Evolutionary conservation across 2,797 vertebrate genomes (phyloP).

Genomic region (Gymnopithys bicolor): DNA sequence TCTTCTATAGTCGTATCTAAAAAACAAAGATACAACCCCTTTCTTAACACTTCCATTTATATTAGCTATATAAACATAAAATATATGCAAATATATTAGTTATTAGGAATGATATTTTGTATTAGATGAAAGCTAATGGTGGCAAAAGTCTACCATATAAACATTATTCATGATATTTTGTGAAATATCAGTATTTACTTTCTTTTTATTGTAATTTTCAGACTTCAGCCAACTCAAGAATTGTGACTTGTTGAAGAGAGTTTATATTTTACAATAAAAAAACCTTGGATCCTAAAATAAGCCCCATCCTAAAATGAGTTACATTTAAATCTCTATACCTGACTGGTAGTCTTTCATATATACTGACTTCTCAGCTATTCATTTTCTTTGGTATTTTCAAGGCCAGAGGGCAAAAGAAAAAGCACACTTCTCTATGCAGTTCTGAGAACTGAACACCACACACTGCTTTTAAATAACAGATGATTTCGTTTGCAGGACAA

Average conservation of each 20-base stretch:
- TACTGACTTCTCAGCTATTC: not conserved
- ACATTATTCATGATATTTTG: not conserved
- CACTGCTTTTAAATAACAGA: slow-evolving; percentile 53
- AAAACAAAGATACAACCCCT: not conserved
- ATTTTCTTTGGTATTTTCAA: slow-evolving; percentile 46
- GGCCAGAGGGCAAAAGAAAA: slow-evolving; percentile 34
- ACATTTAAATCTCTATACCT: not conserved
- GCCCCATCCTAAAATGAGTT: not conserved
- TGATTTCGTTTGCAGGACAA: slow-evolving; percentile 51
- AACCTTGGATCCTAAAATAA: not conserved
- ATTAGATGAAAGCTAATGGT: not conserved
- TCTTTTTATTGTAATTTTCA: not conserved
- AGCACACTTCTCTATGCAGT: not conserved
- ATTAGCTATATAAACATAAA: not conserved
- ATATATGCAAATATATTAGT: not conserved
- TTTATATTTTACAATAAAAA: not conserved
- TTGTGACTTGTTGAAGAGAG: not conserved
- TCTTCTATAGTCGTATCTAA: not conserved
- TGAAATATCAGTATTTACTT: not conserved
- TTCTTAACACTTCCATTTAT: not conserved
- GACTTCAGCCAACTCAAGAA: not conserved
- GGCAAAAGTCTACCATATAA: not conserved
- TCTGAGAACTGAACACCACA: slow-evolving; percentile 17
- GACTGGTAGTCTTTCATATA: not conserved
- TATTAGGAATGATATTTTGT: not conserved